Percentiles rank a stretch among this genome's conserved stretches.
These are phyloP conservation scores for Ferrisia virgata DNA, from an alignment of 2,888 invertebrate species.

Conservation along the genomic window DNA sequence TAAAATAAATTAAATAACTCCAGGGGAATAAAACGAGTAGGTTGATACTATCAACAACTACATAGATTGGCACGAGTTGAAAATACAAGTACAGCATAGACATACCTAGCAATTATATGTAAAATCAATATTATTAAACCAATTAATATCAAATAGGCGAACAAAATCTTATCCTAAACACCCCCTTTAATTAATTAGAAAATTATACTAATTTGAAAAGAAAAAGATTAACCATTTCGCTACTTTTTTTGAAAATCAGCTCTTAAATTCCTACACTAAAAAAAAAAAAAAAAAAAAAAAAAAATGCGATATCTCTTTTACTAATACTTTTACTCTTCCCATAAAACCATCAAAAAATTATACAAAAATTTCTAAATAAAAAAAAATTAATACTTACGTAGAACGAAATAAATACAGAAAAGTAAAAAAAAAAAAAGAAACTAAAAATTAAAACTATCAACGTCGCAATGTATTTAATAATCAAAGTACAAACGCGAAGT, in stretches of 20 bases:
- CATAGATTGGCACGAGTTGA: too few relatives aligned
- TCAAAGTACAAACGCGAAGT: neutral
- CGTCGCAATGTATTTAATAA: neutral
- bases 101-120: too few relatives aligned
- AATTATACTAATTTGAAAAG: neutral
- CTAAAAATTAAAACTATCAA: neutral
- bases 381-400: neutral
- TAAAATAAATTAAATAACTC: too few relatives aligned
- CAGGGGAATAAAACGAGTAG: too few relatives aligned
- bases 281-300: neutral
- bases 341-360: neutral
- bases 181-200: too few relatives aligned
- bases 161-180: too few relatives aligned
- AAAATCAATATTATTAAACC: too few relatives aligned
- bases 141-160: too few relatives aligned
- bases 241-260: neutral
- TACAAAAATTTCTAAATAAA: neutral
- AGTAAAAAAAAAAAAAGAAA: neutral
- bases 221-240: neutral
- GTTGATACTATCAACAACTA: too few relatives aligned
- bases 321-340: neutral
- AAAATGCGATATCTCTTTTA: neutral
- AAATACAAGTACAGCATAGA: too few relatives aligned
- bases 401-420: neutral
- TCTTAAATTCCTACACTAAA: neutral